Percentiles rank a stretch among this genome's conserved stretches.
Evolutionary conservation across 2,797 vertebrate species (phyloP).

Genomic region (Pseudomugil gertrudae): DNA sequence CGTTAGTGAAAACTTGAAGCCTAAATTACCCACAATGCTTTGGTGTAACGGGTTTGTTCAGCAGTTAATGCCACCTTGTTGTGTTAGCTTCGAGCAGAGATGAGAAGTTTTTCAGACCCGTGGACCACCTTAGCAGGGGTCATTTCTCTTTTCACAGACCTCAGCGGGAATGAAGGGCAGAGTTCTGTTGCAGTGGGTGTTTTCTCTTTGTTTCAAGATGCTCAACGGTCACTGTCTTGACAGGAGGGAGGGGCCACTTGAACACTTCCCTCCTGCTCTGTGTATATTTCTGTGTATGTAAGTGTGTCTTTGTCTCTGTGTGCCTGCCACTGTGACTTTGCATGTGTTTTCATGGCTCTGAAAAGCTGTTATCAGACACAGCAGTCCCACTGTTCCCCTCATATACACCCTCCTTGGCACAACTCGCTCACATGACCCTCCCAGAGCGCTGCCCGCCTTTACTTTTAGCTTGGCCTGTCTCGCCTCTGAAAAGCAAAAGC

Average conservation of each 20-base stretch:
- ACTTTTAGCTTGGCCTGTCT: conserved; percentile 58
- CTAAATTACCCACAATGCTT: conserved; percentile 3
- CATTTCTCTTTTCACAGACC: background rate
- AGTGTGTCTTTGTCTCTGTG: conserved; percentile 37
- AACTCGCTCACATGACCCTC: conserved; percentile 74
- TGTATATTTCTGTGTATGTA: conserved; percentile 10
- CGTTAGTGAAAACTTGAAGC: fast-evolving
- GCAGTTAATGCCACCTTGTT: background rate
- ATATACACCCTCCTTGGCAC: conserved; percentile 64
- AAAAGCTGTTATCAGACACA: conserved; percentile 77
- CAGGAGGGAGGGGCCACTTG: conserved; percentile 1
- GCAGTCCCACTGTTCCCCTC: conserved; percentile 72
- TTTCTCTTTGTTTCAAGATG: conserved; percentile 2
- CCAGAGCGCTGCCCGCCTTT: conserved; percentile 58
- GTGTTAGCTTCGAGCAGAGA: background rate
- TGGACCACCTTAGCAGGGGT: too few species aligned
- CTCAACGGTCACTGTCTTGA: background rate
- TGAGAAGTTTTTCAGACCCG: background rate
- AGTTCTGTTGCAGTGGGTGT: background rate
- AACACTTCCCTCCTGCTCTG: conserved; percentile 18
- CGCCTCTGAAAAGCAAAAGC: conserved; percentile 64
- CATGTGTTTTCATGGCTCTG: conserved; percentile 52
- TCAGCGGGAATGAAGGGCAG: background rate
- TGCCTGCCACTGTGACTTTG: conserved; percentile 41
- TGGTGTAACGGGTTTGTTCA: fast-evolving